Evolutionary conservation across 1,140 invertebrate genomes (phyloP).

Genomic region (Phthorimaea operculella): DNA sequence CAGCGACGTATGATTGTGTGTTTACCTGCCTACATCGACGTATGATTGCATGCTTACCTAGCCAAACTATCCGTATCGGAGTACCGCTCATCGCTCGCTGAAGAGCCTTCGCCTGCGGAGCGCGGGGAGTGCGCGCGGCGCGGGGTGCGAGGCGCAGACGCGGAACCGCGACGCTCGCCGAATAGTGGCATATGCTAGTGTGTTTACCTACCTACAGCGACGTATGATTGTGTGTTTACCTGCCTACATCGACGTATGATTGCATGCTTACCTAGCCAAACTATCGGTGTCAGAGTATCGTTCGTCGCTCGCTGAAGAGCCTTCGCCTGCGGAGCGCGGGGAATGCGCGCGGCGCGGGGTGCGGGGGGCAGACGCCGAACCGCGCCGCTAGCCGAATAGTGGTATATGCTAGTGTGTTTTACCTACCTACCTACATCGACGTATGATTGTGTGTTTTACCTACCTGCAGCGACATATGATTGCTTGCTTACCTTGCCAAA

Average conservation of each 20-base stretch:
- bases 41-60: no score
- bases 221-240: no score
- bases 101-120: slow-evolving; percentile 38
- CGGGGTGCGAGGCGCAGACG: slow-evolving; percentile 51
- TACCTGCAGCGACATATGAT: no score
- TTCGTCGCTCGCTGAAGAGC: slow-evolving; percentile 69
- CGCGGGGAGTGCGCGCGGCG: slow-evolving; percentile 29
- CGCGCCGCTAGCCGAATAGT: slow-evolving; percentile 50
- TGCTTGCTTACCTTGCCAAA: slow-evolving; percentile 72
- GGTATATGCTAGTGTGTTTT: no score
- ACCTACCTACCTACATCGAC: no score
- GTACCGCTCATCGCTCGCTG: slow-evolving; percentile 72
- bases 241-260: no score
- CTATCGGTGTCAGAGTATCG: slow-evolving; percentile 80
- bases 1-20: no score
- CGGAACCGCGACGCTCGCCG: slow-evolving; percentile 46
- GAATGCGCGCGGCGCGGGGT: slow-evolving; percentile 43
- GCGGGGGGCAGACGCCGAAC: slow-evolving; percentile 43
- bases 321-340: slow-evolving; percentile 30
- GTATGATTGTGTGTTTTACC: no score
- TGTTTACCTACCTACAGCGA: no score
- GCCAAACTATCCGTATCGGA: slow-evolving; percentile 76
- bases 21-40: no score
- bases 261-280: not conserved
- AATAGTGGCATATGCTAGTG: slow-evolving; percentile 55